Percentiles rank a stretch among this genome's conserved stretches.
Evolutionary conservation across 2,113 vertebrate species (phyloP).

Genomic region (Sisor rabdophorus): DNA sequence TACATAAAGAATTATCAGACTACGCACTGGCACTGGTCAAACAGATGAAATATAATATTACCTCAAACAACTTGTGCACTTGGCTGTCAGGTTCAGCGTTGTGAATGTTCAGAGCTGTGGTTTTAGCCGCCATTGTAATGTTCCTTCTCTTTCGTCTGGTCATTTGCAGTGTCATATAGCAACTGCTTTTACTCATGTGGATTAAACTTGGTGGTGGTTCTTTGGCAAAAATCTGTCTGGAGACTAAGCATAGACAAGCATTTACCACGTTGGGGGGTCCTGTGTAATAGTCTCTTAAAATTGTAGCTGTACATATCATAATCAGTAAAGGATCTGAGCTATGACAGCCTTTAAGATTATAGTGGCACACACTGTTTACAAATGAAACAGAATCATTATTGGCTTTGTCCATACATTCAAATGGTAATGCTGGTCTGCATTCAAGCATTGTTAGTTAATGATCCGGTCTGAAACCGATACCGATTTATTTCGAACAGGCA

Average conservation of each 20-base stretch:
- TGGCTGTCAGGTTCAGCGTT: background rate
- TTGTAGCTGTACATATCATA: conserved; percentile 11
- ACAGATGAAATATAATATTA: conserved; percentile 1
- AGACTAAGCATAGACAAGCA: conserved; percentile 7
- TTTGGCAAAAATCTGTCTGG: conserved; percentile 1
- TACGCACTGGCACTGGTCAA: conserved; percentile 3
- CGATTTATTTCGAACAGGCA: background rate
- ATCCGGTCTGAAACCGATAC: background rate
- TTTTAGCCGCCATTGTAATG: conserved; percentile 18
- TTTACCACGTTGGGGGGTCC: conserved; percentile 33
- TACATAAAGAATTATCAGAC: conserved; percentile 20
- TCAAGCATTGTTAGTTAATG: background rate
- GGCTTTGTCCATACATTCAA: background rate
- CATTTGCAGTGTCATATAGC: background rate
- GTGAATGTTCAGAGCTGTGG: background rate
- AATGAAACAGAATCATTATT: background rate
- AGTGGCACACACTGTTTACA: background rate
- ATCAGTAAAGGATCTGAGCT: conserved; percentile 17
- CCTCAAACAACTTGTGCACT: conserved; percentile 23
- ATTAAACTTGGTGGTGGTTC: conserved; percentile 20
- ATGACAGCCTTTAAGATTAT: background rate
- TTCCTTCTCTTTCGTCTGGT: background rate
- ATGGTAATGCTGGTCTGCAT: conserved; percentile 14
- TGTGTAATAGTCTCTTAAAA: conserved; percentile 12
- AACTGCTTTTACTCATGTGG: background rate